Conservation (phyloP, 2,888 invertebrate genomes). For the Bibio marci region DNA sequence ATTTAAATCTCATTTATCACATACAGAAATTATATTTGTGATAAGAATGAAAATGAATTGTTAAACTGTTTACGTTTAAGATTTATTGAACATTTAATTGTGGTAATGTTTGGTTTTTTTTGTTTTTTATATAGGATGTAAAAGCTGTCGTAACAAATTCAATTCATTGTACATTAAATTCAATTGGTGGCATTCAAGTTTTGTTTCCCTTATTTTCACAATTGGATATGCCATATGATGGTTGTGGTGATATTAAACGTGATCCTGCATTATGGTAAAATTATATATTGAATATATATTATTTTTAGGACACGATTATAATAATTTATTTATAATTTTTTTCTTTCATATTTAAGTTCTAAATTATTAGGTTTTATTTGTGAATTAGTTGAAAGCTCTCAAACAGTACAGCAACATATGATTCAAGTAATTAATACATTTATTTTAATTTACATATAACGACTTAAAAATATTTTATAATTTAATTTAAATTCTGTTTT, state of each 20-base stretch:
- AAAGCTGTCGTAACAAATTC: constrained; percentile 99
- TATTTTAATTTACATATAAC: background rate
- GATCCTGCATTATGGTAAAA: constrained; percentile 79
- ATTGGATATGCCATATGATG: constrained; percentile 85
- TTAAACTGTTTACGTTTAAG: too few species aligned
- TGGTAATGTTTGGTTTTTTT: too few species aligned
- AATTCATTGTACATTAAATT: constrained; percentile 96
- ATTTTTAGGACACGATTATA: background rate
- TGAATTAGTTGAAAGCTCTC: constrained; percentile 90
- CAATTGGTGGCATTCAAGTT: constrained; percentile 96
- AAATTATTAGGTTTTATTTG: constrained; percentile 94
- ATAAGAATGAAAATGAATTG: too few species aligned
- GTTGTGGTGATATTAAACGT: constrained; percentile 61
- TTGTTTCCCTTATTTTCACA: constrained; percentile 96
- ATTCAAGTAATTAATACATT: constrained; percentile 41
- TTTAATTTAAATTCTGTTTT: background rate
- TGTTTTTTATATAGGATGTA: constrained; percentile 59
- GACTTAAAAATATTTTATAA: background rate
- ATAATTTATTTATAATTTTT: constrained; percentile 5
- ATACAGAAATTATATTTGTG: too few species aligned
- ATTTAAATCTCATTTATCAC: too few species aligned
- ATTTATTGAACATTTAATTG: too few species aligned
- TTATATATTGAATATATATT: constrained; percentile 5
- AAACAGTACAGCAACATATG: constrained; percentile 98
- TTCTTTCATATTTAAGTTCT: constrained; percentile 43